Percentiles rank a stretch among this genome's conserved stretches.
Evolutionary conservation across 2,888 invertebrate species (phyloP).

Genomic region (Sminthurides aquaticus): DNA sequence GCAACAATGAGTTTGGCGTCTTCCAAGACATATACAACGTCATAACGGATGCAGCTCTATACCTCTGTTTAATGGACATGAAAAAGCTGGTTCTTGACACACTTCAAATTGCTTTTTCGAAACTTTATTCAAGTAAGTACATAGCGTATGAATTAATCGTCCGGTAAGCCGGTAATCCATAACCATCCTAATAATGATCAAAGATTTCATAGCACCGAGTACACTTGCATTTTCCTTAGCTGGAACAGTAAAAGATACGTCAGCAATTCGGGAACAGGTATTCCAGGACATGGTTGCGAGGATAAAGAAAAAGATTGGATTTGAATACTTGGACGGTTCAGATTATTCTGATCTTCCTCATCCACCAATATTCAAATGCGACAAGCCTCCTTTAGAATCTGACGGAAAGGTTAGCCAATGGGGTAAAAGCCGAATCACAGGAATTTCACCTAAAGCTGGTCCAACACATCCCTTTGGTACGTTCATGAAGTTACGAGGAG

Average conservation of each 20-base stretch:
- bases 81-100: slow-evolving; percentile 22
- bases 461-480: slow-evolving; percentile 15
- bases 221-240: too few relatives aligned
- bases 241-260: too few relatives aligned
- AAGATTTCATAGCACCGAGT: too few relatives aligned
- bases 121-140: slow-evolving; percentile 16
- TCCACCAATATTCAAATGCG: slow-evolving; percentile 24
- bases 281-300: slow-evolving; percentile 15
- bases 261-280: too few relatives aligned
- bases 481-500: not conserved
- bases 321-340: slow-evolving; percentile 17
- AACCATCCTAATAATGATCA: too few relatives aligned
- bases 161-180: too few relatives aligned
- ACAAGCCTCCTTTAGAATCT: slow-evolving; percentile 15
- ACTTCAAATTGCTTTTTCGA: slow-evolving; percentile 6
- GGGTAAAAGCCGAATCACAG: slow-evolving; percentile 23
- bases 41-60: slow-evolving; percentile 16
- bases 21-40: slow-evolving; percentile 21
- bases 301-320: slow-evolving; percentile 16
- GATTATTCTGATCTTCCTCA: slow-evolving; percentile 16
- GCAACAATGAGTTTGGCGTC: slow-evolving; percentile 24
- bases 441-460: slow-evolving; percentile 13
- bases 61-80: slow-evolving; percentile 19
- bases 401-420: slow-evolving; percentile 15
- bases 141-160: too few relatives aligned